Evolutionary conservation across 2,888 invertebrate species (phyloP), one percentile per base, ranked within the genome.

Genomic region (Scelioninae gen. 1): DNA sequence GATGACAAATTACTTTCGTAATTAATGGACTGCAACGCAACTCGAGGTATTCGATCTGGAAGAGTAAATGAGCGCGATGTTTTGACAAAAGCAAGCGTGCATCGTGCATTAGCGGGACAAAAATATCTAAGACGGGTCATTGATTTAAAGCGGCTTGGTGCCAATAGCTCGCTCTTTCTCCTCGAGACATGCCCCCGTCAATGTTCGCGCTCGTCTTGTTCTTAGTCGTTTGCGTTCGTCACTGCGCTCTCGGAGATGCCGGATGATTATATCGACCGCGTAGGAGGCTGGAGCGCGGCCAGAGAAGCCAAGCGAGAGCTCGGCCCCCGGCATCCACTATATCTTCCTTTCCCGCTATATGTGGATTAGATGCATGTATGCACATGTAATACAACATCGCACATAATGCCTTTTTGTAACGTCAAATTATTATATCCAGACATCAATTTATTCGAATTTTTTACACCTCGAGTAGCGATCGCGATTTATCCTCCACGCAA

Each of bases 231-330:
- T 68, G 72, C 72, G 80, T 71, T 74, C 74, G 75, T 76, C 71
- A 80, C 80, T 68, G 65, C 60, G 56, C 66, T 77, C 77, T 69
- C 23, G 71, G 45, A 86, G 87, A 88, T 86, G 86, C 85, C 85
- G 88, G 88, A 89, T 89, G 90, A 90, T 90, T 91, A 89, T 91
- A 91, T 91, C 91, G 91, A 90, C 88, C 90, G 88, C 90, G 90
- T 89, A 86, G 89, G 89, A 88, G 91, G 87, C 88, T 91, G 91
- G 90, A 90, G 86, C 86, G 77, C 76, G 86, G 90, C 90, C 91
- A 90, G 88, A 71, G 85, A 82, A 85, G 82, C 83, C 82, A 68
- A 51, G 45, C 63, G 68, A 40, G 47, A 62, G 78, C 56, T 66
- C 56, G 38, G 43, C 63, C 79, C 60, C 62, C 53, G 56, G 62